Evolutionary conservation across 2,797 vertebrate species (phyloP).

Genomic region (Cheirogaleus major): DNA sequence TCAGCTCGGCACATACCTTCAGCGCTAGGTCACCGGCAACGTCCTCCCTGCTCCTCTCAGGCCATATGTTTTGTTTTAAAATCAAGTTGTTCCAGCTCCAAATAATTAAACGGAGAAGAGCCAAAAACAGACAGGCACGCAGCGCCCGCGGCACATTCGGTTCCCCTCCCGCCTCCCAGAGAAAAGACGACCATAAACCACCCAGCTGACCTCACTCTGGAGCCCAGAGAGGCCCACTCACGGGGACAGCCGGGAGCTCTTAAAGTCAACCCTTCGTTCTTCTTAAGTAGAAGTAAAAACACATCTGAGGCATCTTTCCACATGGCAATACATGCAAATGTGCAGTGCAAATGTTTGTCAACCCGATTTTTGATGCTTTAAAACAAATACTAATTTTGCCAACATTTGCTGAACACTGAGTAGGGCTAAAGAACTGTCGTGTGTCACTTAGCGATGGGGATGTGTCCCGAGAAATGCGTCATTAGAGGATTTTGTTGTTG

Average conservation of each 20-base stretch:
- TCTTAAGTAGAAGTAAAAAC: neutral
- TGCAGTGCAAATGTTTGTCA: neutral
- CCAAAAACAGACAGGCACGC: slow-evolving; percentile 34
- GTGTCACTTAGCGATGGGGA: neutral
- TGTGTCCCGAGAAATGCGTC: neutral
- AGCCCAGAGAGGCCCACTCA: neutral
- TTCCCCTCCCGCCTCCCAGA: neutral
- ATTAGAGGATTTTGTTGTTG: neutral
- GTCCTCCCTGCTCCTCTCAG: slow-evolving; percentile 17
- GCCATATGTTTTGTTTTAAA: slow-evolving; percentile 77
- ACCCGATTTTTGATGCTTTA: neutral
- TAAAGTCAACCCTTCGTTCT: neutral
- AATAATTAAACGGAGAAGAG: slow-evolving; percentile 59
- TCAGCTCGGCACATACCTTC: neutral
- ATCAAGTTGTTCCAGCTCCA: slow-evolving; percentile 65
- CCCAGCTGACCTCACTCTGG: slow-evolving; percentile 16
- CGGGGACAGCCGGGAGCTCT: neutral
- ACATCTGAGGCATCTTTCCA: neutral
- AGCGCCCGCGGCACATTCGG: neutral
- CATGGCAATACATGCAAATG: neutral
- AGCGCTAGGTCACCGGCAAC: neutral
- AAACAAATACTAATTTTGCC: slow-evolving; percentile 33
- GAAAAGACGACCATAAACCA: slow-evolving; percentile 9
- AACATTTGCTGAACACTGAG: neutral
- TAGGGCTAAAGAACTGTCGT: neutral